Conservation (phyloP, 2,113 vertebrate species). For the Nycticebus coucang region DNA sequence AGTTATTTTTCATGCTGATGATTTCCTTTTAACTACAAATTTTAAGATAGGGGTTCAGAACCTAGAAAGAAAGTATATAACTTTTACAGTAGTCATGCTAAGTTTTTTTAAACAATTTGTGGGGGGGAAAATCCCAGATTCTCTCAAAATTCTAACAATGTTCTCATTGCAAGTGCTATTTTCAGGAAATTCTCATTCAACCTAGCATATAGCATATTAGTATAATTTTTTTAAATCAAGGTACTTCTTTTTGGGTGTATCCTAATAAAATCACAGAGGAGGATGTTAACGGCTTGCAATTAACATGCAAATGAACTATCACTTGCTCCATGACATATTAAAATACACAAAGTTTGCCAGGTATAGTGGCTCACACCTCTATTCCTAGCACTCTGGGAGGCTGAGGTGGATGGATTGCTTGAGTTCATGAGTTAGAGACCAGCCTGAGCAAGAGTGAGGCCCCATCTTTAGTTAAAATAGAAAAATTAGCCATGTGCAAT, state of each 20-base stretch:
- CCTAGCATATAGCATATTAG: background rate
- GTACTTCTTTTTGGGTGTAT: background rate
- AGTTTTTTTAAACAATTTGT: conserved; percentile 16
- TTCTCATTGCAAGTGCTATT: conserved; percentile 1
- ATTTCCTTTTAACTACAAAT: conserved; percentile 61
- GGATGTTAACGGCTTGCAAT: background rate
- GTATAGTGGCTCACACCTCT: too few relatives aligned
- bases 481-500: too few relatives aligned
- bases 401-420: too few relatives aligned
- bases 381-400: too few relatives aligned
- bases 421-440: too few relatives aligned
- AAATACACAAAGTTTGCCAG: background rate
- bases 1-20: conserved; percentile 67
- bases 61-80: background rate
- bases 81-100: conserved; percentile 21
- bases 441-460: too few relatives aligned
- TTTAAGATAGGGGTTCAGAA: conserved; percentile 51
- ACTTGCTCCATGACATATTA: background rate
- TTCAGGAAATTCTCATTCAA: background rate
- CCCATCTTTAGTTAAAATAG: too few relatives aligned
- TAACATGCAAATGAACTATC: background rate
- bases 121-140: background rate
- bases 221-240: conserved; percentile 1
- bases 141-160: background rate
- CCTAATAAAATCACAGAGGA: background rate